A percentile compares a stretch with the other conserved stretches of the same genome.
Evolutionary conservation across 2,113 vertebrate species (phyloP).

Genomic region (Furnarius figulus): DNA sequence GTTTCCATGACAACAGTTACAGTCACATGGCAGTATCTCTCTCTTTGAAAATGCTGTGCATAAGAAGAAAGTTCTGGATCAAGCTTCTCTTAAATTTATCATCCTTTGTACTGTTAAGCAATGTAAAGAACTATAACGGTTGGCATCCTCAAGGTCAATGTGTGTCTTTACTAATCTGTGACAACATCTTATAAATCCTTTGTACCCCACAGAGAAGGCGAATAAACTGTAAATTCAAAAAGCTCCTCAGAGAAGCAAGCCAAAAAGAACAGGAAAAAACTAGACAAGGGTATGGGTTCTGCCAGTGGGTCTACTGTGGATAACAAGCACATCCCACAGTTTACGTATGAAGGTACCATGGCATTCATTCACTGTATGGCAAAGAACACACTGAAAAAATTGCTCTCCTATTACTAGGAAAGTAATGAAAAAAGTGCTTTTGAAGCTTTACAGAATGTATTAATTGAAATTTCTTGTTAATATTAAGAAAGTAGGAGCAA

Average conservation of each 20-base stretch:
- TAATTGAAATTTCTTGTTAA: background rate
- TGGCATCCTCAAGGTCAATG: background rate
- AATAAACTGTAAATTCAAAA: background rate
- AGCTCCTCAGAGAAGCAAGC: background rate
- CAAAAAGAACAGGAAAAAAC: background rate
- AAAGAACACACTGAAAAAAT: background rate
- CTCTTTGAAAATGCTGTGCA: background rate
- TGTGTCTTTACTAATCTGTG: background rate
- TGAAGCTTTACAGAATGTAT: background rate
- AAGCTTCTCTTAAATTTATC: background rate
- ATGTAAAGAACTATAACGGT: background rate
- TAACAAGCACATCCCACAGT: background rate
- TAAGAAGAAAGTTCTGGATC: background rate
- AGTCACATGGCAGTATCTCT: background rate
- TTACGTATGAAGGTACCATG: background rate
- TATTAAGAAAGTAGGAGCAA: background rate
- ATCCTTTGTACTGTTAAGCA: background rate
- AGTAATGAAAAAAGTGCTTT: background rate
- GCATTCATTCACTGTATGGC: background rate
- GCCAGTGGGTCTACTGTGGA: background rate
- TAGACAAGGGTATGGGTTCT: background rate
- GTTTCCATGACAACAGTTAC: background rate
- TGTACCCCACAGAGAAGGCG: background rate
- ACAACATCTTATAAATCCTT: background rate
- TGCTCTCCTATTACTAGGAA: background rate